phyloP scores from a whole-genome alignment of 2,888 invertebrate species.

The Netelia virgata region DNA sequence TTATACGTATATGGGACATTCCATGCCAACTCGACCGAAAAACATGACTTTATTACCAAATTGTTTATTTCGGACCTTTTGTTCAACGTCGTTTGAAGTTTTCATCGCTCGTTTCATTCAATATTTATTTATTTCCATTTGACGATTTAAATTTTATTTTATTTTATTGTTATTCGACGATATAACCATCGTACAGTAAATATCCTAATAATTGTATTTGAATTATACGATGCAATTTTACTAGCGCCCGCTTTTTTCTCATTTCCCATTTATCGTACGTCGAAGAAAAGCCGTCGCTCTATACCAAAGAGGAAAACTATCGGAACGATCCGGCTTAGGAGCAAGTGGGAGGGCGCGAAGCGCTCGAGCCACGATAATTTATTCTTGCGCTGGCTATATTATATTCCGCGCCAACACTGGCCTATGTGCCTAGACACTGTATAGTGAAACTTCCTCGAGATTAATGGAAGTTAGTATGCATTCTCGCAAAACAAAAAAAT shows the following conservation, averaged over 20 bases:
- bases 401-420: neutral
- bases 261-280: neutral
- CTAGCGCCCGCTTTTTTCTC: neutral
- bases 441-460: slow-evolving; percentile 57
- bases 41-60: no score
- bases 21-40: no score
- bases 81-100: no score
- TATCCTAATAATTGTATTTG: no score
- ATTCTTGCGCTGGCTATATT: neutral
- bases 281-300: neutral
- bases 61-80: no score
- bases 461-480: slow-evolving; percentile 70
- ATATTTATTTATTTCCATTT: no score
- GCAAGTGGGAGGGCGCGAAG: neutral
- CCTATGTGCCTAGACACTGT: slow-evolving; percentile 22
- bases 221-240: no score
- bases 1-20: no score
- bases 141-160: no score
- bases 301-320: neutral
- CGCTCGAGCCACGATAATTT: neutral
- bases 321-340: neutral
- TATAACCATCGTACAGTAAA: no score
- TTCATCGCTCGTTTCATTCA: no score
- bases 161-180: no score
- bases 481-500: slow-evolving; percentile 28